Conservation (phyloP, 2,888 invertebrate species). For the Lasioglossum oenotherae region DNA sequence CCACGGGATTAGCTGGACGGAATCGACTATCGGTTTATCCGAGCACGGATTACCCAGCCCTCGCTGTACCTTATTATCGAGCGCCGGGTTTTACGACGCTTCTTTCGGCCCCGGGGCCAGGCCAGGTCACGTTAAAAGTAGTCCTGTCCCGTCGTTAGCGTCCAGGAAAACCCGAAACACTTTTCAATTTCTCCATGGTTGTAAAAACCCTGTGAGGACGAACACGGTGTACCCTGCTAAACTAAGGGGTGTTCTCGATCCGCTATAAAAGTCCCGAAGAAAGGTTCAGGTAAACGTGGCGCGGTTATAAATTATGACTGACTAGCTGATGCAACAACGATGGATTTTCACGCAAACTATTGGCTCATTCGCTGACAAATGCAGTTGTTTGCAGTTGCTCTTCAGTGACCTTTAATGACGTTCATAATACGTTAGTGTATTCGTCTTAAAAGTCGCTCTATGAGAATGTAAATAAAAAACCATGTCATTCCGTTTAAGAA, state of each 20-base stretch:
- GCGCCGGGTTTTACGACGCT: constrained; percentile 36
- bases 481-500: too few species aligned
- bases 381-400: neutral
- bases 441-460: too few species aligned
- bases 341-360: neutral
- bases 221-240: neutral
- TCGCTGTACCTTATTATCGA: constrained; percentile 41
- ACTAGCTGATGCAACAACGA: neutral
- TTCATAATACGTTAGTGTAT: too few species aligned
- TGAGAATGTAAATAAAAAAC: too few species aligned
- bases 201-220: neutral
- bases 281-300: neutral
- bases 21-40: constrained; percentile 53
- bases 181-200: constrained; percentile 33
- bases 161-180: constrained; percentile 5
- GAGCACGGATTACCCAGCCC: constrained; percentile 42
- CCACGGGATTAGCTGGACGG: constrained; percentile 26
- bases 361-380: neutral
- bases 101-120: constrained; percentile 2
- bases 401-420: too few species aligned
- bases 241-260: neutral
- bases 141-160: constrained; percentile 12
- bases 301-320: neutral
- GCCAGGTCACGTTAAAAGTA: constrained; percentile 29
- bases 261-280: neutral